phyloP scores from a whole-genome alignment of 2,888 invertebrate genomes.

The Eurytoma adleriae region DNA sequence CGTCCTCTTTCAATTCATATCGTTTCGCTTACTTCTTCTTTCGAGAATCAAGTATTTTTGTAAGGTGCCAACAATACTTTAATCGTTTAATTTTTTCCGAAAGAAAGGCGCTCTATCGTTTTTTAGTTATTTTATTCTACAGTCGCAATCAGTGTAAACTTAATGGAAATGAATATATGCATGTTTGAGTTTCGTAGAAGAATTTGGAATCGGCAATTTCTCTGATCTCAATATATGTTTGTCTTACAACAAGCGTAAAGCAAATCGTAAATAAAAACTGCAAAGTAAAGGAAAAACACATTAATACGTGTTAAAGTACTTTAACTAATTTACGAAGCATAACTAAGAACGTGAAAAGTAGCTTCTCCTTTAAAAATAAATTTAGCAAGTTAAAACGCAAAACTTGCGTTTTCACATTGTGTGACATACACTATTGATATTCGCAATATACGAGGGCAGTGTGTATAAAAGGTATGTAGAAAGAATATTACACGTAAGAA shows the following conservation, averaged over 20 bases:
- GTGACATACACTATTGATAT: conserved; percentile 53
- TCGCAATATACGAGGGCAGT: conserved; percentile 61
- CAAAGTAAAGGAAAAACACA: conserved; percentile 43
- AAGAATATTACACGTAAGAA: conserved; percentile 47
- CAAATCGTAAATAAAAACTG: conserved; percentile 43
- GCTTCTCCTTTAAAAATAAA: conserved; percentile 54
- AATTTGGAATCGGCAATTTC: conserved; percentile 69
- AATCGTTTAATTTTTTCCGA: conserved; percentile 10
- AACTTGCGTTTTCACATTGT: conserved; percentile 38
- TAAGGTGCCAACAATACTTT: conserved; percentile 41
- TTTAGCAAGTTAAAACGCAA: conserved; percentile 35
- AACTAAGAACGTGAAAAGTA: conserved; percentile 24
- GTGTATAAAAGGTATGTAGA: conserved; percentile 70
- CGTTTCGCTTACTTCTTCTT: conserved; percentile 22
- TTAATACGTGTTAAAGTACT: conserved; percentile 53
- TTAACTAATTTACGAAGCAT: conserved; percentile 35
- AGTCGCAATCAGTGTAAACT: conserved; percentile 13
- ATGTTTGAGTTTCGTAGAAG: conserved; percentile 51
- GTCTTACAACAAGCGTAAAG: conserved; percentile 55
- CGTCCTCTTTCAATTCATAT: conserved; percentile 26
- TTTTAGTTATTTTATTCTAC: conserved; percentile 26
- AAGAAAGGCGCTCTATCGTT: conserved; percentile 3
- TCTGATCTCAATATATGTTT: conserved; percentile 72
- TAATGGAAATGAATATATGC: conserved; percentile 18
- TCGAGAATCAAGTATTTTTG: conserved; percentile 27